phyloP scores from a whole-genome alignment of 1,140 invertebrate species.

The Drosophila insularis region DNA sequence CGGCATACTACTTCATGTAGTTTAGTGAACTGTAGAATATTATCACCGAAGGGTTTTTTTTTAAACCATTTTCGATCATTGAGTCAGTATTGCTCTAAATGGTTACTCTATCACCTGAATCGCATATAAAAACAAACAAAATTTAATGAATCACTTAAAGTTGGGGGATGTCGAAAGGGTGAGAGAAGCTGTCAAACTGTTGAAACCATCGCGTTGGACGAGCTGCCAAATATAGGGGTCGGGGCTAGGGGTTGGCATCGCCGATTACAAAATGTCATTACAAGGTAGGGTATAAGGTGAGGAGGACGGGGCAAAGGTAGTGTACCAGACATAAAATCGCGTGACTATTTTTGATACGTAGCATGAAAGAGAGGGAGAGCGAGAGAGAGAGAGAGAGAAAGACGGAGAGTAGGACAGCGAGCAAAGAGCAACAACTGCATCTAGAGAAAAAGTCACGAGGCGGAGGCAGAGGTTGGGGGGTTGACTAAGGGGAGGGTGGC shows the following conservation, averaged over 20 bases:
- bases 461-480: slow-evolving; percentile 18
- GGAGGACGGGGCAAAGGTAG: slow-evolving; percentile 9
- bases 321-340: slow-evolving; percentile 49
- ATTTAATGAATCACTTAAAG: background rate
- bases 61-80: too few species aligned
- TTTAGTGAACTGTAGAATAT: too few species aligned
- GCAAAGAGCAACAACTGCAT: slow-evolving; percentile 22
- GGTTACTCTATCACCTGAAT: background rate
- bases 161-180: background rate
- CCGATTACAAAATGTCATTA: slow-evolving; percentile 41
- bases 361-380: slow-evolving; percentile 4
- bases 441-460: slow-evolving; percentile 36
- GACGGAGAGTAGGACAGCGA: background rate
- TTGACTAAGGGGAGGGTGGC: slow-evolving; percentile 30
- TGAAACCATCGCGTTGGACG: slow-evolving; percentile 13
- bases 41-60: too few species aligned
- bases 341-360: slow-evolving; percentile 61
- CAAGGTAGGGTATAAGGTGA: background rate
- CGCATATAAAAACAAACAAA: background rate
- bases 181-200: slow-evolving; percentile 20
- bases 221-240: slow-evolving; percentile 29
- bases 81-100: background rate
- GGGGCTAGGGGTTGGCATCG: slow-evolving; percentile 34
- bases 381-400: slow-evolving; percentile 1
- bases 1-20: too few species aligned